Conservation (phyloP, 92 coral and sea anemone species). For the Phenganax subtilis region DNA sequence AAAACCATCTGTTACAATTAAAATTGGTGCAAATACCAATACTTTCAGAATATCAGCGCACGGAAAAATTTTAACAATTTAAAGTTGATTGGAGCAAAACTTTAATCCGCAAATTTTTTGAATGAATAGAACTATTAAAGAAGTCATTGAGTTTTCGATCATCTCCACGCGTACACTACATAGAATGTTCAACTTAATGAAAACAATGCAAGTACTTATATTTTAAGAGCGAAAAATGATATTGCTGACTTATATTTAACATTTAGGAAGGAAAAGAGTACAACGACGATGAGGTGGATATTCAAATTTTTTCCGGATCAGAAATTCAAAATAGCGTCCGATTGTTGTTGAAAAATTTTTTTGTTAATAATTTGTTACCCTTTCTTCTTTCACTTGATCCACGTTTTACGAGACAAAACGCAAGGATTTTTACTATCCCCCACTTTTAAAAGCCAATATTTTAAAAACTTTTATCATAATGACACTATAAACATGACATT, state of each 20-base stretch:
- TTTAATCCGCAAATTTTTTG: too few species aligned
- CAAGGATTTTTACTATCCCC: not conserved
- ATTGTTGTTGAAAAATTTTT: not conserved
- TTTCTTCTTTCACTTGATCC: not conserved
- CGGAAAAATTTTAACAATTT: too few species aligned
- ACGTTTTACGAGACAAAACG: not conserved
- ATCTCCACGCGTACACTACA: too few species aligned
- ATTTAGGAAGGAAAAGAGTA: not conserved
- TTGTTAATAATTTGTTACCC: not conserved
- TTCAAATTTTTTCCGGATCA: not conserved
- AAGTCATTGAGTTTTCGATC: too few species aligned
- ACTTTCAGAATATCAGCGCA: too few species aligned
- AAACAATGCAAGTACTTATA: too few species aligned
- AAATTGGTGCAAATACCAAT: too few species aligned
- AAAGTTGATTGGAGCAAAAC: too few species aligned
- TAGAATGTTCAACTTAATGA: too few species aligned
- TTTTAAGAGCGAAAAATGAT: not conserved
- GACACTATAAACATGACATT: constrained; percentile 7
- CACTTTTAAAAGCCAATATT: not conserved
- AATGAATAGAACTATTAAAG: too few species aligned
- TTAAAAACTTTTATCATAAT: not conserved
- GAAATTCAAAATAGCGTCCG: not conserved
- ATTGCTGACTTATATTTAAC: not conserved
- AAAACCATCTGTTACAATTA: too few species aligned
- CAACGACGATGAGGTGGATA: not conserved